Conservation (phyloP, 2,888 invertebrate genomes). For the Cataglyphis albicans region DNA sequence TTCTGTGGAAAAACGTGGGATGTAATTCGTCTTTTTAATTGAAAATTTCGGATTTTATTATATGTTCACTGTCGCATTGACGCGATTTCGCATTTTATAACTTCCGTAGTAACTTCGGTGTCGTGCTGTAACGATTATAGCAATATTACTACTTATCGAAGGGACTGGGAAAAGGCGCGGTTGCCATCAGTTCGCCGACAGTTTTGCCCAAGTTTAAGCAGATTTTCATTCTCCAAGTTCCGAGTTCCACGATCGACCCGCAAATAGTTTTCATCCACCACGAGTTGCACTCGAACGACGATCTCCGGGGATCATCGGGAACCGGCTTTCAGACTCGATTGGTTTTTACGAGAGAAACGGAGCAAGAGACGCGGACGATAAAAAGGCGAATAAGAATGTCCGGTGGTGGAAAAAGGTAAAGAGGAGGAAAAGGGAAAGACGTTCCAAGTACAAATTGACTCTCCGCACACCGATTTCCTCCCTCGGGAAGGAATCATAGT, state of each 20-base stretch:
- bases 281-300: slow-evolving; percentile 44
- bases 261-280: slow-evolving; percentile 56
- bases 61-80: not conserved
- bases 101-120: not conserved
- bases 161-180: not conserved
- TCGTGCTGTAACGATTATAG: slow-evolving; percentile 27
- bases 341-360: slow-evolving; percentile 53
- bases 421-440: not conserved
- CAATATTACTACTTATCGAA: slow-evolving; percentile 30
- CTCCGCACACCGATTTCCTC: slow-evolving; percentile 42
- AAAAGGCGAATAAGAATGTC: slow-evolving; percentile 41
- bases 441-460: slow-evolving; percentile 50
- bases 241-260: slow-evolving; percentile 44
- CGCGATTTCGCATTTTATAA: slow-evolving; percentile 10
- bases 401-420: slow-evolving; percentile 35
- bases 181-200: not conserved
- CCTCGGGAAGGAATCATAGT: slow-evolving; percentile 29
- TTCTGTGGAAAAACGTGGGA: not conserved
- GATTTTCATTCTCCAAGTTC: slow-evolving; percentile 55
- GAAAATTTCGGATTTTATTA: slow-evolving; percentile 13
- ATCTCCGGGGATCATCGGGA: slow-evolving; percentile 53
- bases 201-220: slow-evolving; percentile 40
- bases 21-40: not conserved
- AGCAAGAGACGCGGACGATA: slow-evolving; percentile 46
- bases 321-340: slow-evolving; percentile 54